phyloP scores from a whole-genome alignment of 1,140 invertebrate species.

The Melipona quadrifasciata region DNA sequence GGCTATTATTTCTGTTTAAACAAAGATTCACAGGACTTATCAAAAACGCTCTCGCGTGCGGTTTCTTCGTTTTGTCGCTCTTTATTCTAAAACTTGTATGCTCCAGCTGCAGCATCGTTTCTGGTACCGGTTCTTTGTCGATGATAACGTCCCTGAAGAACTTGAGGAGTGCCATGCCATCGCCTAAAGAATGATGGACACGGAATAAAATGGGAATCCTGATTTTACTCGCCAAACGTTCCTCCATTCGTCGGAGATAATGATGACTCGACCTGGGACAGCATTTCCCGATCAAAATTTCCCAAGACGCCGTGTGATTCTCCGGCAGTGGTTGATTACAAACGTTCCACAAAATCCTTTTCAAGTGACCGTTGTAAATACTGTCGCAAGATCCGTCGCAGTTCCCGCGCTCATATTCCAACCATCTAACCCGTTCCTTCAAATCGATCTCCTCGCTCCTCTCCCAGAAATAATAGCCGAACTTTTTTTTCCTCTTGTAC shows the following conservation, averaged over 20 bases:
- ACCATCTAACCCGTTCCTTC: constrained; percentile 74
- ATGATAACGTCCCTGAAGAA: constrained; percentile 80
- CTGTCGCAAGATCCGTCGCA: constrained; percentile 64
- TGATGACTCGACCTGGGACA: constrained; percentile 49
- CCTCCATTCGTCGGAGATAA: constrained; percentile 27
- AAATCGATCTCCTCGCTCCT: constrained; percentile 75
- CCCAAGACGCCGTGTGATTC: constrained; percentile 79
- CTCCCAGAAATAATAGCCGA: constrained; percentile 82
- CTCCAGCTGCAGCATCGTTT: constrained; percentile 21
- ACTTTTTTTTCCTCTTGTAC: constrained; percentile 77
- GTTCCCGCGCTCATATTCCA: constrained; percentile 69
- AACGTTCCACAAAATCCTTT: constrained; percentile 74
- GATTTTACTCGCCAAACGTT: constrained; percentile 15
- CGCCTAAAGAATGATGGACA: constrained; percentile 82
- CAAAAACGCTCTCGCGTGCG: no score
- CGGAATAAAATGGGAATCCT: constrained; percentile 80
- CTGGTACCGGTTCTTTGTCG: constrained; percentile 56
- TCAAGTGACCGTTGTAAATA: constrained; percentile 68
- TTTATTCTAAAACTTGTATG: background rate
- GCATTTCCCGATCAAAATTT: constrained; percentile 80
- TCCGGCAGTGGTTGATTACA: constrained; percentile 78
- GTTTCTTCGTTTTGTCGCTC: background rate
- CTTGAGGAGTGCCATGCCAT: constrained; percentile 81
- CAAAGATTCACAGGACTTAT: background rate
- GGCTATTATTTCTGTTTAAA: background rate